These are phyloP conservation scores for Dorcus parallelipipedus DNA, from an alignment of 2,888 invertebrate genomes.

Conservation along the genomic window DNA sequence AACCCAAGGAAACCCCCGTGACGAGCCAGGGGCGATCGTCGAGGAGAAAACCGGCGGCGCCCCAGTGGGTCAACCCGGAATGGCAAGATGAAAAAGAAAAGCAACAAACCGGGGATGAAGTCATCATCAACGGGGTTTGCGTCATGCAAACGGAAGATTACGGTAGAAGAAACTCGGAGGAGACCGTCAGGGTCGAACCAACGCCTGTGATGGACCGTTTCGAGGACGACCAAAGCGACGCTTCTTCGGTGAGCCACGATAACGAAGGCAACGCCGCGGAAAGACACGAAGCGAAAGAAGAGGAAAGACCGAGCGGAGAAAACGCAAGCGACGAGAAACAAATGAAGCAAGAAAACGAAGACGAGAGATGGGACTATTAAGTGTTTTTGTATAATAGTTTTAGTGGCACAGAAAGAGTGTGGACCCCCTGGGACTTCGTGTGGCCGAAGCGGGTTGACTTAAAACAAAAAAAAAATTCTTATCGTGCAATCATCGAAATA, in stretches of 20 bases:
- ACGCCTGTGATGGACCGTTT: slow-evolving; percentile 66
- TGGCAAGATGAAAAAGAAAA: slow-evolving; percentile 71
- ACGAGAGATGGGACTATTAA: slow-evolving; percentile 63
- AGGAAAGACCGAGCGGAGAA: slow-evolving; percentile 25
- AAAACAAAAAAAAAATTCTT: slow-evolving; percentile 16
- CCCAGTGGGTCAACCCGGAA: slow-evolving; percentile 96
- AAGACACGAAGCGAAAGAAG: slow-evolving; percentile 23
- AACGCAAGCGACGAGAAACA: slow-evolving; percentile 34
- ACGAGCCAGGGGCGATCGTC: slow-evolving; percentile 53
- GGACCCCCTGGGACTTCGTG: neutral
- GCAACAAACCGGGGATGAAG: slow-evolving; percentile 62
- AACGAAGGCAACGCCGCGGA: slow-evolving; percentile 31
- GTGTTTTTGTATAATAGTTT: slow-evolving; percentile 9
- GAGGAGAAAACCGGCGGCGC: slow-evolving; percentile 90
- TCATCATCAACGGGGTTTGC: slow-evolving; percentile 91
- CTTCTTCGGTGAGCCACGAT: slow-evolving; percentile 46
- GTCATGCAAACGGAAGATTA: slow-evolving; percentile 85
- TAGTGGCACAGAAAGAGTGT: slow-evolving; percentile 13
- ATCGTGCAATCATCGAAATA: slow-evolving; percentile 33
- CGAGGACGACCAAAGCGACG: slow-evolving; percentile 55
- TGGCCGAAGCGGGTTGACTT: neutral
- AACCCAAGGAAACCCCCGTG: slow-evolving; percentile 50
- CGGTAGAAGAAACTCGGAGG: slow-evolving; percentile 55
- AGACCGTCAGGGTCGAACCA: slow-evolving; percentile 74
- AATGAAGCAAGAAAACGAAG: slow-evolving; percentile 46